A percentile compares a stretch with the other conserved stretches of the same genome.
These are phyloP conservation scores for Danaus plexippus DNA, from an alignment of 1,140 invertebrate species.

Conservation along the genomic window DNA sequence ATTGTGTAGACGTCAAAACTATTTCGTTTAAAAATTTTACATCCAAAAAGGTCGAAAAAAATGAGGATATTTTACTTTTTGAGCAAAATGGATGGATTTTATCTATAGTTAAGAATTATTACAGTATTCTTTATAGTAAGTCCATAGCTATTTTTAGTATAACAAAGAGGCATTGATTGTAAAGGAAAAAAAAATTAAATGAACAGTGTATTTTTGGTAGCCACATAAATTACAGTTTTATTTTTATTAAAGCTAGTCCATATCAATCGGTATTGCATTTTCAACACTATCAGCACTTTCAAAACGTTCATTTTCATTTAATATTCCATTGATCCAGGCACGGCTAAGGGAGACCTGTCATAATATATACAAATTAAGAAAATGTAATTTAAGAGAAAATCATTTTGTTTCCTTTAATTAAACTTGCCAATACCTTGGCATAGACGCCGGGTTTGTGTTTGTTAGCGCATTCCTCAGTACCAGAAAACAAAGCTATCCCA, in stretches of 20 bases:
- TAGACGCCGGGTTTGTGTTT: conserved; percentile 58
- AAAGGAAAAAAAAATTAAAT: no score
- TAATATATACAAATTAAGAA: conserved; percentile 6
- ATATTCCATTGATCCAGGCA: conserved; percentile 45
- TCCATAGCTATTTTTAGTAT: no score
- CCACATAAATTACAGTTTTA: not conserved
- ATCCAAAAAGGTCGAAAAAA: no score
- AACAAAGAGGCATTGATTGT: no score
- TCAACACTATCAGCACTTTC: conserved; percentile 52
- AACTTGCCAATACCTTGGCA: conserved; percentile 40
- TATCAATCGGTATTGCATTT: conserved; percentile 42
- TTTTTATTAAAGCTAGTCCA: conserved; percentile 6
- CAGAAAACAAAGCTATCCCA: conserved; percentile 60
- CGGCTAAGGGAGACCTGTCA: conserved; percentile 54
- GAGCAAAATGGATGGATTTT: no score
- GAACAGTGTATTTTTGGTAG: no score
- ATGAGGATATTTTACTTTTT: no score
- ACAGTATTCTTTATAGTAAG: no score
- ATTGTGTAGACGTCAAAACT: no score
- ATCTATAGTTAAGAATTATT: no score
- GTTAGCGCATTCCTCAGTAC: conserved; percentile 56
- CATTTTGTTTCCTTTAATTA: conserved; percentile 1
- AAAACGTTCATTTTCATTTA: conserved; percentile 25
- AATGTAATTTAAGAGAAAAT: not conserved
- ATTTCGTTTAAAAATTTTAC: no score